These are phyloP conservation scores for Seira musarum DNA, from an alignment of 2,888 invertebrate species.

Conservation along the genomic window DNA sequence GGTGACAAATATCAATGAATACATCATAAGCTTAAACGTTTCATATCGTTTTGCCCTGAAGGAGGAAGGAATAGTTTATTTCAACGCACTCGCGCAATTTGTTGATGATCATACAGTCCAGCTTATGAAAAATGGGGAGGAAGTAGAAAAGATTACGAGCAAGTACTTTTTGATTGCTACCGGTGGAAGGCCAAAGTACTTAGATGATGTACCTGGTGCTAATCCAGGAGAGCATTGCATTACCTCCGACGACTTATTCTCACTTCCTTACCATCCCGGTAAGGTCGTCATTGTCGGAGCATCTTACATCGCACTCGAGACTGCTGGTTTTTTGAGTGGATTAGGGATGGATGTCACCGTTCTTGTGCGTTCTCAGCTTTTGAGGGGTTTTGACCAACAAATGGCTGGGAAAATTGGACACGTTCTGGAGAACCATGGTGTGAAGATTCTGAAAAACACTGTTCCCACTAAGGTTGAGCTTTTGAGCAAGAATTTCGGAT, in stretches of 20 bases:
- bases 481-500: constrained; percentile 71
- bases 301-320: constrained; percentile 77
- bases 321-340: constrained; percentile 76
- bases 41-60: constrained; percentile 74
- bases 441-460: constrained; percentile 73
- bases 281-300: constrained; percentile 76
- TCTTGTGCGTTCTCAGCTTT: constrained; percentile 75
- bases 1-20: constrained; percentile 73
- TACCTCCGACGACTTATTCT: constrained; percentile 77
- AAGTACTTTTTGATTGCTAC: constrained; percentile 74
- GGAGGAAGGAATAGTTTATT: constrained; percentile 74
- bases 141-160: constrained; percentile 72
- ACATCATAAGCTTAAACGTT: constrained; percentile 76
- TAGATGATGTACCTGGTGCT: constrained; percentile 72
- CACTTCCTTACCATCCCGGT: constrained; percentile 74
- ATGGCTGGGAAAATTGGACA: constrained; percentile 75
- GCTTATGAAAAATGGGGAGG: constrained; percentile 71
- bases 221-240: constrained; percentile 73
- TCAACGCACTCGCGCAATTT: constrained; percentile 75
- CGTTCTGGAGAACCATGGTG: constrained; percentile 74
- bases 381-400: constrained; percentile 76
- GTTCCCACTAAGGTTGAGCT: constrained; percentile 73
- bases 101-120: constrained; percentile 73
- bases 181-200: constrained; percentile 75
- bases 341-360: constrained; percentile 74